These are phyloP conservation scores for Bemisia tabaci DNA, from an alignment of 1,140 invertebrate genomes.

Conservation along the genomic window DNA sequence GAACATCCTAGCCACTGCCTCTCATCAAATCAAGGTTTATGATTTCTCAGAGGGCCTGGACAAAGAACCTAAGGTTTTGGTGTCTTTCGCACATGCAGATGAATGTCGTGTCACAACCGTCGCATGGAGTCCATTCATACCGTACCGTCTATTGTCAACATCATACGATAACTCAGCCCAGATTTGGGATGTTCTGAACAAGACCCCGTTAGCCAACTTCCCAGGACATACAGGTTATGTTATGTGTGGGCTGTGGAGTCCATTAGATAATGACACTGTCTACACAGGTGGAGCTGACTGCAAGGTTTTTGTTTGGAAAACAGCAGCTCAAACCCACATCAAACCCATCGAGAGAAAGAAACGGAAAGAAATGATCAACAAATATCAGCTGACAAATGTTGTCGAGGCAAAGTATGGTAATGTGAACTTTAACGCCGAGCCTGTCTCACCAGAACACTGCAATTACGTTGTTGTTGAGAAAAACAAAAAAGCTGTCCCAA, in stretches of 20 bases:
- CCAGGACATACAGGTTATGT: slow-evolving; percentile 36
- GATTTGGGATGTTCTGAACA: slow-evolving; percentile 54
- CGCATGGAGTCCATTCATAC: slow-evolving; percentile 56
- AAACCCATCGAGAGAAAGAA: slow-evolving; percentile 16
- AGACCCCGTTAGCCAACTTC: slow-evolving; percentile 40
- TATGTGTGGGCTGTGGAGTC: slow-evolving; percentile 46
- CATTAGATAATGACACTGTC: slow-evolving; percentile 42
- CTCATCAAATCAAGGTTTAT: slow-evolving; percentile 9
- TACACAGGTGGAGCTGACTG: slow-evolving; percentile 45
- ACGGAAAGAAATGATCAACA: neutral
- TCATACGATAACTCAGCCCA: slow-evolving; percentile 50
- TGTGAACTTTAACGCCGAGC: neutral
- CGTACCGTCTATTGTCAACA: slow-evolving; percentile 47
- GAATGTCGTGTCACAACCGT: slow-evolving; percentile 34
- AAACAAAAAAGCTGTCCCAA: slow-evolving; percentile 4
- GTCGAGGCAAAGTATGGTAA: slow-evolving; percentile 1
- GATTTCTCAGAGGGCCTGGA: neutral
- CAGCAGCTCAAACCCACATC: slow-evolving; percentile 29
- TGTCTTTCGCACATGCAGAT: neutral
- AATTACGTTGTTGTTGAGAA: neutral
- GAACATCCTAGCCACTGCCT: slow-evolving; percentile 41
- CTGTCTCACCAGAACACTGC: slow-evolving; percentile 9
- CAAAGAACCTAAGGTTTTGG: neutral
- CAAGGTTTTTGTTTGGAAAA: slow-evolving; percentile 43
- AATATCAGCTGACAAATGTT: slow-evolving; percentile 5